Evolutionary conservation across 2,888 invertebrate genomes (phyloP).

Genomic region (Venusia cambrica): DNA sequence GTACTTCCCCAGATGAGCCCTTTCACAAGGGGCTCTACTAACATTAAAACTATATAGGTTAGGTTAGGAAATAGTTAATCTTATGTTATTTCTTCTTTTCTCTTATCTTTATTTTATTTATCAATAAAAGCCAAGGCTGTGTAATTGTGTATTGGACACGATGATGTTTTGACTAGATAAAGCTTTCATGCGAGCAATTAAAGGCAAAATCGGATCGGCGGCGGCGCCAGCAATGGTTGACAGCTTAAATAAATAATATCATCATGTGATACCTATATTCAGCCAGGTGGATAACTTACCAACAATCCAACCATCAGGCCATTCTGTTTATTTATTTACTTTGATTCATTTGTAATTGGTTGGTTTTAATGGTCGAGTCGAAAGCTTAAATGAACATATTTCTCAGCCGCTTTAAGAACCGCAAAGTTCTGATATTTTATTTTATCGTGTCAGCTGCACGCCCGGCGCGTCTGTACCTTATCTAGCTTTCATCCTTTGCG

Average conservation of each 20-base stretch:
- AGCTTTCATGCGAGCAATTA: conserved; percentile 49
- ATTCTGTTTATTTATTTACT: conserved; percentile 17
- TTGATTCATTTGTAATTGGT: conserved; percentile 10
- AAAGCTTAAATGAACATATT: conserved; percentile 13
- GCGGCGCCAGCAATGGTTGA: conserved; percentile 29
- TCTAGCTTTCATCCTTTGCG: conserved; percentile 43
- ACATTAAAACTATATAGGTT: too few relatives aligned
- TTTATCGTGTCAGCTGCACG: conserved; percentile 57
- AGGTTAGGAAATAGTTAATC: too few relatives aligned
- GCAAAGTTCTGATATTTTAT: conserved; percentile 48
- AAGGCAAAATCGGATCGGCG: conserved; percentile 29
- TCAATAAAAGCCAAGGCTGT: conserved; percentile 14
- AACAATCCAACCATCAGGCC: conserved; percentile 23
- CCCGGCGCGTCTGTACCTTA: conserved; percentile 44
- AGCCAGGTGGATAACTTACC: conserved; percentile 19
- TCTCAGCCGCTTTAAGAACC: conserved; percentile 17
- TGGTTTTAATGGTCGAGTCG: background rate
- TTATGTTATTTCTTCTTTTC: too few relatives aligned
- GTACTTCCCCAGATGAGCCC: too few relatives aligned
- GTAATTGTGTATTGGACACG: conserved; percentile 25
- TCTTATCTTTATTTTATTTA: too few relatives aligned
- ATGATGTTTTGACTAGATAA: conserved; percentile 43
- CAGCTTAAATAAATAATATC: conserved; percentile 45
- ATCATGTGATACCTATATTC: conserved; percentile 29
- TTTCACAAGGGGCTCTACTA: too few relatives aligned